A percentile compares a stretch with the other conserved stretches of the same genome.
These are phyloP conservation scores for Spilogale gracilis DNA, from an alignment of 2,113 vertebrate genomes.

Conservation along the genomic window DNA sequence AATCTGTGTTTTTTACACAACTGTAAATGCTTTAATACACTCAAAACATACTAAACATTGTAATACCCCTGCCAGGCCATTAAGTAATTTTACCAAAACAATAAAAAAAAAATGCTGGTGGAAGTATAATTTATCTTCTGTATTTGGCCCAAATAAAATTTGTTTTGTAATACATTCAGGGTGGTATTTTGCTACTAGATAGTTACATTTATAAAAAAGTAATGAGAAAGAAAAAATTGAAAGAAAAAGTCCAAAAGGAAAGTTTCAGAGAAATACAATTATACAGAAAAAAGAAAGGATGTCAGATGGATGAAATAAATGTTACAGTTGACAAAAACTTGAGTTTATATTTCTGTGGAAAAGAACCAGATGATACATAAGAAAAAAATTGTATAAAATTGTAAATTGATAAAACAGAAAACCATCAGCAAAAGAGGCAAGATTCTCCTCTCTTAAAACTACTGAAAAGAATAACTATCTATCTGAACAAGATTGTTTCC, in stretches of 20 bases:
- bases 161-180: not conserved
- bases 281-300: not conserved
- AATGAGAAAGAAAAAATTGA: not conserved
- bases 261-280: conserved; percentile 34
- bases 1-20: not conserved
- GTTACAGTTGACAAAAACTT: conserved; percentile 39
- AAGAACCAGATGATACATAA: not conserved
- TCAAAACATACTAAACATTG: not conserved
- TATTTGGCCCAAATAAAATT: conserved; percentile 14
- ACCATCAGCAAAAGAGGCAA: not conserved
- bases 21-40: not conserved
- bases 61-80: not conserved
- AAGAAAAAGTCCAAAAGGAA: not conserved
- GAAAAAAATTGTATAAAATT: not conserved
- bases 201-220: not conserved
- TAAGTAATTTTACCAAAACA: not conserved
- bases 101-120: not conserved
- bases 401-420: conserved; percentile 30
- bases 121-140: not conserved
- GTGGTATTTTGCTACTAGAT: conserved; percentile 1
- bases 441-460: not conserved
- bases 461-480: not conserved
- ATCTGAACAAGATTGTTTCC: not conserved
- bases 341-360: conserved; percentile 25
- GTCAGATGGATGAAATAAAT: conserved; percentile 2